phyloP scores from a whole-genome alignment of 2,888 invertebrate genomes.

The Pecten maximus region DNA sequence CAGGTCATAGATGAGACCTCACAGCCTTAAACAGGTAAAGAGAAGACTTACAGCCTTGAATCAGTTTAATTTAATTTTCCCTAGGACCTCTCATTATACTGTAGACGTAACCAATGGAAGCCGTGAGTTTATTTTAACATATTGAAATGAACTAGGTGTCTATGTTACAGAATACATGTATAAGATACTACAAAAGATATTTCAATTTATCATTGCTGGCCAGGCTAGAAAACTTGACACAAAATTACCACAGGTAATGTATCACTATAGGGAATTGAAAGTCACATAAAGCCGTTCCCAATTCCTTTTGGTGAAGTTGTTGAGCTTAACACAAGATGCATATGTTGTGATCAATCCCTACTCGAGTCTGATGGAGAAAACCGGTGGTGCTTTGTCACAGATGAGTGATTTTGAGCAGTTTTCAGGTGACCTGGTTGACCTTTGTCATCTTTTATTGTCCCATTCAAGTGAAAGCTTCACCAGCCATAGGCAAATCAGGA shows the following conservation, averaged over 20 bases:
- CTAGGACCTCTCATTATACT: neutral
- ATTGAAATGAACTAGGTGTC: neutral
- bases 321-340: neutral
- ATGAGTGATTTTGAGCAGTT: slow-evolving; percentile 28
- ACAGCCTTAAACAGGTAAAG: too few relatives aligned
- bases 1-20: too few relatives aligned
- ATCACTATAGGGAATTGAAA: neutral
- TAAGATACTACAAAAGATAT: neutral
- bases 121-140: neutral
- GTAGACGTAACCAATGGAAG: neutral
- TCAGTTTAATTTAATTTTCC: too few relatives aligned
- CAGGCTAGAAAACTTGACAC: neutral
- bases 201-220: slow-evolving; percentile 8
- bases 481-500: neutral
- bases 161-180: neutral
- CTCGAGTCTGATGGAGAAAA: neutral
- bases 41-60: too few relatives aligned
- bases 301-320: slow-evolving; percentile 30
- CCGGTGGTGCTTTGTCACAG: slow-evolving; percentile 14
- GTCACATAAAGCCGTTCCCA: neutral
- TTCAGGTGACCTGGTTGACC: neutral
- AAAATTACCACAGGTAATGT: neutral
- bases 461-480: slow-evolving; percentile 26
- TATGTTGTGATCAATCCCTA: slow-evolving; percentile 21
- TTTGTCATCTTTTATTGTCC: slow-evolving; percentile 35